These are phyloP conservation scores for Etheostoma perlongum DNA, from an alignment of 2,797 vertebrate species.

Conservation along the genomic window DNA sequence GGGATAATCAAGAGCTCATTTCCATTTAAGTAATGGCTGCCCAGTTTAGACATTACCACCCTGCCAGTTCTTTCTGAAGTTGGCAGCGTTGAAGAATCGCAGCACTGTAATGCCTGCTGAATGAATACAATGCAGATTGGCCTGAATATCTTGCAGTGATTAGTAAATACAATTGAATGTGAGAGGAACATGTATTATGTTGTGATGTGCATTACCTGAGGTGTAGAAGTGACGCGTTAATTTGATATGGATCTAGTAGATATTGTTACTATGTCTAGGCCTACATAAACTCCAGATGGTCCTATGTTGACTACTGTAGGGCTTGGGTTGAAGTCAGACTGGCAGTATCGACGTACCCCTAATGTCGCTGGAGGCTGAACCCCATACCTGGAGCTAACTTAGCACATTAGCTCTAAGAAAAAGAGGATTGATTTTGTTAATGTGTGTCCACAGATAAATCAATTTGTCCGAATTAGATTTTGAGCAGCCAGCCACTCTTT, in stretches of 20 bases:
- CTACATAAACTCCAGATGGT: conserved; percentile 28
- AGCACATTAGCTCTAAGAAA: neutral
- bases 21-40: conserved; percentile 42
- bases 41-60: conserved; percentile 12
- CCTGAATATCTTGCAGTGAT: neutral
- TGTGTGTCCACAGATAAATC: conserved; percentile 7
- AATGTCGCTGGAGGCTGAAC: neutral
- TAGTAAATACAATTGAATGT: neutral
- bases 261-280: neutral
- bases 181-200: neutral
- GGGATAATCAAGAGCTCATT: conserved; percentile 37
- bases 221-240: neutral
- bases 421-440: conserved; percentile 8
- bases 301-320: conserved; percentile 1
- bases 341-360: neutral
- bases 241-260: neutral
- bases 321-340: conserved; percentile 8
- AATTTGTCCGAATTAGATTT: neutral
- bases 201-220: neutral
- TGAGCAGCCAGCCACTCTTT: neutral
- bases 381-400: neutral
- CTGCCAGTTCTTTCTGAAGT: conserved; percentile 32
- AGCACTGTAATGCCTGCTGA: conserved; percentile 5
- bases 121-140: neutral
- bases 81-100: conserved; percentile 5